A percentile compares a stretch with the other conserved stretches of the same genome.
These are phyloP conservation scores for Schizaphis graminum DNA, from an alignment of 2,888 invertebrate species.

Conservation along the genomic window DNA sequence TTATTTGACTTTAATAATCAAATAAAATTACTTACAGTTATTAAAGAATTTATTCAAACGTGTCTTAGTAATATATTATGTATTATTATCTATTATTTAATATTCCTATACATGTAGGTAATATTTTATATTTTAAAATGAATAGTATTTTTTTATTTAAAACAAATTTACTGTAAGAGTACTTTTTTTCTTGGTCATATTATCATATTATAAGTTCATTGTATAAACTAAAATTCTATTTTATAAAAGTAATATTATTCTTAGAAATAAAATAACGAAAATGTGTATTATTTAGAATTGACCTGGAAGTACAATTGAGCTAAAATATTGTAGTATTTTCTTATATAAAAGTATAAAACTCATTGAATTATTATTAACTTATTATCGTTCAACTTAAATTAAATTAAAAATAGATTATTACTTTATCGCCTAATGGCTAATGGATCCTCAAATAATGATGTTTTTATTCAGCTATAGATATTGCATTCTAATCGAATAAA, in stretches of 20 bases:
- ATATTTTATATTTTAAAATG: no score
- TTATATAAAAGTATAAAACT: neutral
- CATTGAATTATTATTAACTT: neutral
- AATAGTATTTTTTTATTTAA: neutral
- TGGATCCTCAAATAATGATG: neutral
- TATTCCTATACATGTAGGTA: no score
- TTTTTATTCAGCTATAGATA: neutral
- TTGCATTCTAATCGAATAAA: neutral
- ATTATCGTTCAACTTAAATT: neutral
- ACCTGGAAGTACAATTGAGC: neutral
- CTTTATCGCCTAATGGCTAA: neutral
- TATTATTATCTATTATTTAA: no score
- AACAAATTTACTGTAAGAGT: neutral
- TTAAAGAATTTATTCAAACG: neutral
- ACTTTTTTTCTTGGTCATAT: neutral
- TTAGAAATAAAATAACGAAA: neutral
- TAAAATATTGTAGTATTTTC: neutral
- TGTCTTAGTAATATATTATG: no score
- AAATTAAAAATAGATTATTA: neutral
- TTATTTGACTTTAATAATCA: neutral
- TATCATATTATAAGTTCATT: neutral
- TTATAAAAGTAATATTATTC: neutral
- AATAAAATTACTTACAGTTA: neutral
- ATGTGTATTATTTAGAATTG: neutral
- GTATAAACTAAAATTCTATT: neutral